Evolutionary conservation across 2,888 invertebrate species (phyloP).

Genomic region (Tillus elongatus): DNA sequence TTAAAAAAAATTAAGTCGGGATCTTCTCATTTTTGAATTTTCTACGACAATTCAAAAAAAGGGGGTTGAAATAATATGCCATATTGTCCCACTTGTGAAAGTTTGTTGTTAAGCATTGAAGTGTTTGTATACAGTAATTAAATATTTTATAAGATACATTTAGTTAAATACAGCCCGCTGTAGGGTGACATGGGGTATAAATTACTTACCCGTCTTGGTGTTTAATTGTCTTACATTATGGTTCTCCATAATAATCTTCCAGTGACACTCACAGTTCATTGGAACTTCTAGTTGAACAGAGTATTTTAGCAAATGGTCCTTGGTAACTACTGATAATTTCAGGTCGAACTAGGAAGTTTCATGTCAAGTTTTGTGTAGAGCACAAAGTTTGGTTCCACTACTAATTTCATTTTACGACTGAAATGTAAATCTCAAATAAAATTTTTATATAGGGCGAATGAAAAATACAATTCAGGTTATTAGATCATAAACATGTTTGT

Average conservation of each 20-base stretch:
- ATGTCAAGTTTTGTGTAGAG: not conserved
- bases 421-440: no score
- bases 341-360: not conserved
- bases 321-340: not conserved
- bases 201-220: not conserved
- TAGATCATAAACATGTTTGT: no score
- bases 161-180: not conserved
- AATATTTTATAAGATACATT: no score
- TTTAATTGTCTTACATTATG: slow-evolving; percentile 1
- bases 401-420: not conserved
- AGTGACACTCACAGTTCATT: slow-evolving; percentile 2
- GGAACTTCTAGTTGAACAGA: not conserved
- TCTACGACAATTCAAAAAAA: no score
- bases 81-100: no score
- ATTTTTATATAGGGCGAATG: no score
- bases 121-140: no score
- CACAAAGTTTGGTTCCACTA: not conserved
- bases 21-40: no score
- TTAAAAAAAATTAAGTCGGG: no score
- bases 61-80: no score
- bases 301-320: not conserved
- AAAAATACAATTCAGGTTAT: no score
- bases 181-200: slow-evolving; percentile 2
- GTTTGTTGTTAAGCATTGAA: no score
- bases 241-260: not conserved